phyloP scores from a whole-genome alignment of 2,888 invertebrate species.

The Drosophila glabriapex region DNA sequence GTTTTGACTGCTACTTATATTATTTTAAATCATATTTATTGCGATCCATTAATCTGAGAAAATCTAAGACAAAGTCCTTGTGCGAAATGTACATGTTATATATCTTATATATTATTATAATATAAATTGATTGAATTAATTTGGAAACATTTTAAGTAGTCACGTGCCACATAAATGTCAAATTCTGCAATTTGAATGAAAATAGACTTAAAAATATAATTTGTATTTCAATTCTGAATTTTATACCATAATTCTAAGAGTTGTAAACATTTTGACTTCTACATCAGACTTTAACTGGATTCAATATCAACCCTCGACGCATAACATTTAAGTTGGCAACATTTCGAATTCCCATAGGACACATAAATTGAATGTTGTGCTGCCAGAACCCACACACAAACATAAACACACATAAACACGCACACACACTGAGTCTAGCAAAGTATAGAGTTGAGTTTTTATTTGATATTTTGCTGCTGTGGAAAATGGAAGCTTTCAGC shows the following conservation, averaged over 20 bases:
- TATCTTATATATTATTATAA: background rate
- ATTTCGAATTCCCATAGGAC: conserved; percentile 45
- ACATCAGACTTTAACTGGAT: background rate
- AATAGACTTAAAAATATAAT: background rate
- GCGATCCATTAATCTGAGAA: background rate
- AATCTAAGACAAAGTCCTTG: background rate
- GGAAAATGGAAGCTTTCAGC: conserved; percentile 26
- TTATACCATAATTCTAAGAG: background rate
- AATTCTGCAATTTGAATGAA: background rate
- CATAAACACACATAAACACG: background rate
- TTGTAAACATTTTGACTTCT: background rate
- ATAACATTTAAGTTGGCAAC: conserved; percentile 46
- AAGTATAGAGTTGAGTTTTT: conserved; percentile 24
- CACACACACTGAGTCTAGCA: conserved; percentile 2
- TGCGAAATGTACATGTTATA: no score
- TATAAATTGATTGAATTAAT: background rate
- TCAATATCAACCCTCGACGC: conserved; percentile 3
- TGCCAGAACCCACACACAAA: background rate
- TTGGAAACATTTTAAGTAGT: background rate
- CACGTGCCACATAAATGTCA: background rate
- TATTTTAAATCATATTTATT: background rate
- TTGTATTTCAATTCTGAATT: background rate
- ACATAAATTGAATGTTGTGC: conserved; percentile 49
- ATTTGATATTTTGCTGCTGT: conserved; percentile 5
- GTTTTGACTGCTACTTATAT: background rate